A percentile compares a stretch with the other conserved stretches of the same genome.
phyloP scores from a whole-genome alignment of 1,140 invertebrate species.

The Papilio glaucus region DNA sequence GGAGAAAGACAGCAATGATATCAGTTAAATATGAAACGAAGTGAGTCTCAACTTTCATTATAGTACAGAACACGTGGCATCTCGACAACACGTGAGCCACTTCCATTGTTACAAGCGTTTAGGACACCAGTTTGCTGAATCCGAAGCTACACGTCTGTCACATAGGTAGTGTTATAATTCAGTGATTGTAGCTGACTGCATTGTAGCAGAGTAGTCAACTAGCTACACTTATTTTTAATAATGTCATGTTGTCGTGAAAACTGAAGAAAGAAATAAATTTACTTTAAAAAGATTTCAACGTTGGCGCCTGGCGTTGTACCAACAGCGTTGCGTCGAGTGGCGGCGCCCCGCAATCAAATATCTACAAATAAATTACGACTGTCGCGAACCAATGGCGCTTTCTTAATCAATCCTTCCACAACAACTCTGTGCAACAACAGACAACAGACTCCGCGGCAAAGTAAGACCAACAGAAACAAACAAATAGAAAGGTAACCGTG shows the following conservation, averaged over 20 bases:
- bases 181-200: not conserved
- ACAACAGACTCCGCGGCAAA: not conserved
- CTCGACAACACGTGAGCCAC: no score
- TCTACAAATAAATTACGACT: not conserved
- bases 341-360: slow-evolving; percentile 49
- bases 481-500: not conserved
- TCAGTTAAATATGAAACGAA: not conserved
- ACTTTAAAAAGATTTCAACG: not conserved
- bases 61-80: no score
- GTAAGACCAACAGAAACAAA: not conserved
- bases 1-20: not conserved
- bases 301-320: not conserved
- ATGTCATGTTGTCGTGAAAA: not conserved
- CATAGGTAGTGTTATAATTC: not conserved
- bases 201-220: not conserved
- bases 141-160: no score
- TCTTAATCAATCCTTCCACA: not conserved
- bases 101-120: no score
- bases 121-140: not conserved
- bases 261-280: not conserved
- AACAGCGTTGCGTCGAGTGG: slow-evolving; percentile 38
- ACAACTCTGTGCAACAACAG: slow-evolving; percentile 7
- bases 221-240: not conserved
- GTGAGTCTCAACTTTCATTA: not conserved
- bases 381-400: slow-evolving; percentile 3